Evolutionary conservation across 2,797 vertebrate species (phyloP), one percentile per base, ranked within the genome.

Genomic region (Paedocypris micromegethes): DNA sequence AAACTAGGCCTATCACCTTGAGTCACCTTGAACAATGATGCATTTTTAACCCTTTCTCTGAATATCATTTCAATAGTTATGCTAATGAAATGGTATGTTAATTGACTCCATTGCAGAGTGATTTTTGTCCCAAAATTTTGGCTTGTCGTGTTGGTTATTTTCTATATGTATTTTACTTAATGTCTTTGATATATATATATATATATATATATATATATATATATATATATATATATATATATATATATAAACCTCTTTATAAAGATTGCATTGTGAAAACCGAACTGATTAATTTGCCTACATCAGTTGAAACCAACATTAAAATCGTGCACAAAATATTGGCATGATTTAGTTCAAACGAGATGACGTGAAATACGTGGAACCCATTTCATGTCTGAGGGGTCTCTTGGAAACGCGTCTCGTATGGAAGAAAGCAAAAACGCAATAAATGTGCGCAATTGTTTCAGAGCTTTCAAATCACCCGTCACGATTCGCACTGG

Each of bases 21-120:
- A 89, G 86, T 93, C 90, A 93, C 93, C 92, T 95, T 95, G 91
- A 86, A 77, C 79, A 70, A 51, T 92, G 91, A 93, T 93, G 93
- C 93, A 92, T 85, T 92, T 92, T 94, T 92, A 95, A 94, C 92
- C 88, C 92, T 83, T 87, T 77, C 9, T 4, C 0, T 56, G 9
- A 72, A 8, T 39, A 9, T 5, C 67, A 47, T 57, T 39, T 44
- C 39, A 54, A 62, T 58, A 58, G 55, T 64, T 48, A 9, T 67
- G 42, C 4, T 59, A 41, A 66, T 68, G 48, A 9, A 4, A 52
- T 60, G 48, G 43, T 51, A 50, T 2, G 43, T 58, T 44, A 48
- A 51, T 64, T 57, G 60, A 70, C 45, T 9, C 9, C 37, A 50
- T 40, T 44, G 23, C 9, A 44, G 5, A n/a, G 9, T 61, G 23